Percentiles rank a stretch among this genome's conserved stretches.
These are phyloP conservation scores for Bombus haemorrhoidalis DNA, from an alignment of 1,140 invertebrate genomes.

Conservation along the genomic window DNA sequence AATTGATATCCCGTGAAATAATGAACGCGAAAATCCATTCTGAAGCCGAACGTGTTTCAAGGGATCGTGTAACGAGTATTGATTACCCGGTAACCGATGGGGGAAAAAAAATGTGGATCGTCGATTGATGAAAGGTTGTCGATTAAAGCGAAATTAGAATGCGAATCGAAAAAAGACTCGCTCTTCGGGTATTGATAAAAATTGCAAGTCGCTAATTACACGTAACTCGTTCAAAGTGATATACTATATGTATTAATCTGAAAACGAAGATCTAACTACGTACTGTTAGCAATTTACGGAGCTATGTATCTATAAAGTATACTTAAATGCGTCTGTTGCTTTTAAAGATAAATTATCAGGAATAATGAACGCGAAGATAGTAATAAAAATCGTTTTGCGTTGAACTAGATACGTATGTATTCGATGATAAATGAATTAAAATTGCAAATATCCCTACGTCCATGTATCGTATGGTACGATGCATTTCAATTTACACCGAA, in stretches of 20 bases:
- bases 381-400: too few species aligned
- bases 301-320: too few species aligned
- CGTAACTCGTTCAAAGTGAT: too few species aligned
- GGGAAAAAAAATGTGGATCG: not conserved
- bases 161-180: not conserved
- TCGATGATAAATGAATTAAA: too few species aligned
- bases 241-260: too few species aligned
- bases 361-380: too few species aligned
- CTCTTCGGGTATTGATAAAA: not conserved
- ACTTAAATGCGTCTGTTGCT: too few species aligned
- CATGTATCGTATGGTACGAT: not conserved
- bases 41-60: not conserved
- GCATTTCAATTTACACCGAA: not conserved
- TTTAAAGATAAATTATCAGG: too few species aligned
- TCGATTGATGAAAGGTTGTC: not conserved
- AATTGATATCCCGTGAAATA: not conserved
- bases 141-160: not conserved
- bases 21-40: conserved; percentile 19
- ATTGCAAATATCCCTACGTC: not conserved
- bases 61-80: not conserved
- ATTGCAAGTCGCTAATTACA: not conserved
- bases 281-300: too few species aligned
- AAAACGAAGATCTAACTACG: too few species aligned
- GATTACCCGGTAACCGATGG: not conserved
- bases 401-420: too few species aligned